Evolutionary conservation across 1,140 invertebrate genomes (phyloP).

Genomic region (Drosophila parabipectinata): DNA sequence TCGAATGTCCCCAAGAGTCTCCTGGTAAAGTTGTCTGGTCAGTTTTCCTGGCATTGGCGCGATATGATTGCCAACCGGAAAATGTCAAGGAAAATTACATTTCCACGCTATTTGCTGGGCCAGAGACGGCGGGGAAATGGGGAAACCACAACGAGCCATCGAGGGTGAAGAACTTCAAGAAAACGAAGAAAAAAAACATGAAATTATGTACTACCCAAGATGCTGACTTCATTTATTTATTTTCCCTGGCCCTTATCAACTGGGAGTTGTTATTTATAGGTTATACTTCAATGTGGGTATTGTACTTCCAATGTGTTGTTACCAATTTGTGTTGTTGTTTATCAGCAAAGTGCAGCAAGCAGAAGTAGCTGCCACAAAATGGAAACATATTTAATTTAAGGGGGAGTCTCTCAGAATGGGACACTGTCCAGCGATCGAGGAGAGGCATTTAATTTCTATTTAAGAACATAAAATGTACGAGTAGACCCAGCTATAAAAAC

Average conservation of each 20-base stretch:
- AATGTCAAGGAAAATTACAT: constrained; percentile 80
- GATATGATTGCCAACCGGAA: constrained; percentile 81
- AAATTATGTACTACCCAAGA: constrained; percentile 78
- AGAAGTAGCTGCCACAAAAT: constrained; percentile 5
- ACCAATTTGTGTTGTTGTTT: constrained; percentile 72
- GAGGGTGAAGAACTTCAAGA: constrained; percentile 48
- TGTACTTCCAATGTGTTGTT: constrained; percentile 38
- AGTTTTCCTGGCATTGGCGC: constrained; percentile 65
- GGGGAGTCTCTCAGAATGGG: background rate
- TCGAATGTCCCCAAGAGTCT: constrained; percentile 47
- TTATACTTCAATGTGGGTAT: constrained; percentile 43
- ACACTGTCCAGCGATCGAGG: background rate
- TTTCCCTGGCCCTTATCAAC: constrained; percentile 51
- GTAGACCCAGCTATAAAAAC: background rate
- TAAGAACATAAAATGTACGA: background rate
- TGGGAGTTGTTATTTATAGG: constrained; percentile 74
- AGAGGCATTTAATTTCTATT: background rate
- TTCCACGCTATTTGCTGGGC: constrained; percentile 49
- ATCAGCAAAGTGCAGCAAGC: constrained; percentile 68
- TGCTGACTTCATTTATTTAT: constrained; percentile 78
- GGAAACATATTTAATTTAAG: constrained; percentile 12
- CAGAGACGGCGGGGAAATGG: constrained; percentile 15
- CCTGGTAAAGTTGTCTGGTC: constrained; percentile 32
- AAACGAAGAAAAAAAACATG: constrained; percentile 23
- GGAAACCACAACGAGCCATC: background rate